A percentile compares a stretch with the other conserved stretches of the same genome.
Conservation (phyloP, 2,888 invertebrate species). For the Chrysodeixis includens region DNA sequence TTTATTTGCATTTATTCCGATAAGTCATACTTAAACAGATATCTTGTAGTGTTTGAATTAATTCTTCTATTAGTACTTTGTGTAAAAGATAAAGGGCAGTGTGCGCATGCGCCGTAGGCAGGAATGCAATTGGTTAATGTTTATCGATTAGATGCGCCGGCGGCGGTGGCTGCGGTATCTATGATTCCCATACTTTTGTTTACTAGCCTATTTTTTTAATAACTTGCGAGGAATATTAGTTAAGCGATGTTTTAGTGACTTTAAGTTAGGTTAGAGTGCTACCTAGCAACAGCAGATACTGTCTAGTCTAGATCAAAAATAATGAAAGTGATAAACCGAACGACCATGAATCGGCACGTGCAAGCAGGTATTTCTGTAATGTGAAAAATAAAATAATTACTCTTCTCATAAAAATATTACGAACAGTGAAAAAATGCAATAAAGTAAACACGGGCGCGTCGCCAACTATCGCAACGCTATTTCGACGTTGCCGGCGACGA, state of each 20-base stretch:
- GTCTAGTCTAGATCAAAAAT: slow-evolving; percentile 8
- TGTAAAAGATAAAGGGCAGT: slow-evolving; percentile 53
- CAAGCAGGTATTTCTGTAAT: slow-evolving; percentile 56
- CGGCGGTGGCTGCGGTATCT: slow-evolving; percentile 51
- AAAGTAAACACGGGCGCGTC: slow-evolving; percentile 75
- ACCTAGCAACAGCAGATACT: not conserved
- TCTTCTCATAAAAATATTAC: slow-evolving; percentile 68
- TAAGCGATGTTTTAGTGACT: slow-evolving; percentile 19
- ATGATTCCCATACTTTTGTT: slow-evolving; percentile 66
- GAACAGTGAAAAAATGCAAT: slow-evolving; percentile 75
- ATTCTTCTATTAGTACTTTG: slow-evolving; percentile 49
- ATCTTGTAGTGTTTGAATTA: slow-evolving; percentile 52
- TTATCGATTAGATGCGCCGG: slow-evolving; percentile 81
- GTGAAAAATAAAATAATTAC: slow-evolving; percentile 66
- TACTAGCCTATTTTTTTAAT: slow-evolving; percentile 55
- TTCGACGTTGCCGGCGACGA: slow-evolving; percentile 74
- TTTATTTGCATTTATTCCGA: slow-evolving; percentile 61
- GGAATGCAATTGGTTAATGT: slow-evolving; percentile 77
- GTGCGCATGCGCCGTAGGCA: slow-evolving; percentile 57
- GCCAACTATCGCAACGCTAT: slow-evolving; percentile 81
- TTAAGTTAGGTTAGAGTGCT: slow-evolving; percentile 7
- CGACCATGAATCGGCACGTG: slow-evolving; percentile 42
- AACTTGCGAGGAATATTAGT: slow-evolving; percentile 30
- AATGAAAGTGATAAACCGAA: slow-evolving; percentile 22
- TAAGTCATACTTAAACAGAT: slow-evolving; percentile 54